Percentiles rank a stretch among this genome's conserved stretches.
Evolutionary conservation across 2,888 invertebrate species (phyloP).

Genomic region (Thyatira batis): DNA sequence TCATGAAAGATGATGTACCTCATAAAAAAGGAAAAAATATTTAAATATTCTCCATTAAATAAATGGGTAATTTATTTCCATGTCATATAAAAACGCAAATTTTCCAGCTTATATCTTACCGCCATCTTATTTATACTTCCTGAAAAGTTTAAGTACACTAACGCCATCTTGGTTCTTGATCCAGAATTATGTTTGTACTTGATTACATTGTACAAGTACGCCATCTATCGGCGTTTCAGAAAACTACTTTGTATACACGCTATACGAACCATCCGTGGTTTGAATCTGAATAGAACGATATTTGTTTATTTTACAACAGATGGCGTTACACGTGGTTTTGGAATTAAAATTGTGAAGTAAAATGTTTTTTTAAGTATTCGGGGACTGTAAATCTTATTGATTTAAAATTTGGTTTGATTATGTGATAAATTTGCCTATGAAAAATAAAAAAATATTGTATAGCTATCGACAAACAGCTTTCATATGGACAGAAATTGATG

Average conservation of each 20-base stretch:
- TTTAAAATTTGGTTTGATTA: too few species aligned
- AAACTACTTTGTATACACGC: neutral
- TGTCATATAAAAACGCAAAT: too few species aligned
- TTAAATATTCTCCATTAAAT: too few species aligned
- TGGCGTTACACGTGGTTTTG: neutral
- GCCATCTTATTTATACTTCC: neutral
- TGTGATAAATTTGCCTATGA: too few species aligned
- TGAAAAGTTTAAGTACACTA: neutral
- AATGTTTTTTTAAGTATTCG: too few species aligned
- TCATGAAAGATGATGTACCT: too few species aligned
- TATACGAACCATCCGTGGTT: neutral
- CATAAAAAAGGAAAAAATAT: too few species aligned
- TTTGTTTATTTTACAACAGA: neutral
- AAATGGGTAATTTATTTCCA: too few species aligned
- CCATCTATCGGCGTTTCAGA: neutral
- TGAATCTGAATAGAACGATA: conserved; percentile 7
- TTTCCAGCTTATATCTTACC: neutral
- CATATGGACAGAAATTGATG: too few species aligned
- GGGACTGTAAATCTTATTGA: too few species aligned
- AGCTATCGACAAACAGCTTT: too few species aligned
- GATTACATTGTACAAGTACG: neutral
- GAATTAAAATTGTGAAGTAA: neutral
- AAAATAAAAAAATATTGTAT: too few species aligned
- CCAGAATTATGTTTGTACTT: neutral
- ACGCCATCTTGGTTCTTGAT: conserved; percentile 6